These are phyloP conservation scores for Chrysolina americana DNA, from an alignment of 2,888 invertebrate species.

Conservation along the genomic window DNA sequence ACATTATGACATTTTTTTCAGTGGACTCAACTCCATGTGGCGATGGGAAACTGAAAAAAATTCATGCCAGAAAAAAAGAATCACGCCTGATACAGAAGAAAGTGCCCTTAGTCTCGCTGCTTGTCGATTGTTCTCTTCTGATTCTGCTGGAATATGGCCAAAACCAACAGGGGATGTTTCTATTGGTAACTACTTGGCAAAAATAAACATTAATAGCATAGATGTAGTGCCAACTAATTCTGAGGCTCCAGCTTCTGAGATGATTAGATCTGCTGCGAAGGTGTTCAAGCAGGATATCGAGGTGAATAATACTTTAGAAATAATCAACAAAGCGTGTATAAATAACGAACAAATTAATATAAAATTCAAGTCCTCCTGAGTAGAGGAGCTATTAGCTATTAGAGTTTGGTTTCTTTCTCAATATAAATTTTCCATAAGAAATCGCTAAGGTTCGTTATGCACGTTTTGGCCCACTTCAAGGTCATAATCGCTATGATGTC, in stretches of 20 bases:
- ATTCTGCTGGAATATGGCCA: conserved; percentile 75
- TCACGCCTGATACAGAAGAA: conserved; percentile 58
- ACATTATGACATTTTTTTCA: conserved; percentile 31
- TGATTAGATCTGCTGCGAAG: conserved; percentile 59
- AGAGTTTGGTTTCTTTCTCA: too few relatives aligned
- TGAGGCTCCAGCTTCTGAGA: conserved; percentile 56
- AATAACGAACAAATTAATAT: too few relatives aligned
- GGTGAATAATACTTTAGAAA: conserved; percentile 20
- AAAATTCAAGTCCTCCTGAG: too few relatives aligned
- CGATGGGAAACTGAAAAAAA: conserved; percentile 73
- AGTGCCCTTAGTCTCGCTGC: conserved; percentile 73
- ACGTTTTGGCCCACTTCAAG: too few relatives aligned
- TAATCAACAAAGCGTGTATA: background rate
- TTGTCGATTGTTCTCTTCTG: conserved; percentile 77
- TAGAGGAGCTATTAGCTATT: too few relatives aligned
- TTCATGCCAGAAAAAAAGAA: conserved; percentile 71
- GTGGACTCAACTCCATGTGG: conserved; percentile 67
- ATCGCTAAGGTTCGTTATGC: too few relatives aligned
- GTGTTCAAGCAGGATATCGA: conserved; percentile 58
- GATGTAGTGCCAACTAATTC: conserved; percentile 68
- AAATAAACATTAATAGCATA: conserved; percentile 72
- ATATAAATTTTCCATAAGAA: too few relatives aligned
- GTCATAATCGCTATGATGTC: too few relatives aligned
- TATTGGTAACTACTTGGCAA: conserved; percentile 71
- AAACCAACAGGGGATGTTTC: conserved; percentile 62